Conservation (phyloP, 2,797 vertebrate species). For the Esox lucius region DNA sequence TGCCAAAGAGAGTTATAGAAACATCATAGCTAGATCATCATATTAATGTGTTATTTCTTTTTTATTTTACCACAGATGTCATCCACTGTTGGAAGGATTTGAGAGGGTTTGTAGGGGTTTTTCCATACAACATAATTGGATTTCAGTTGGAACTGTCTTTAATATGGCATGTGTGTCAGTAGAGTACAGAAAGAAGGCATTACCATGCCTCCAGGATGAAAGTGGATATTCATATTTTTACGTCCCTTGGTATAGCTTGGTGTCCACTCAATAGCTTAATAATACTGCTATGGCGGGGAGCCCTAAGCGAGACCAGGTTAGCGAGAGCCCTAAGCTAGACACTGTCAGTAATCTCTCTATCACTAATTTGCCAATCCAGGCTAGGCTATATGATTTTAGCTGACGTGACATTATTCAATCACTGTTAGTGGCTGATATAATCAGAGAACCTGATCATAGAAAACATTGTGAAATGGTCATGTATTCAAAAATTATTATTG, state of each 20-base stretch:
- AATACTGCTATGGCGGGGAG: background rate
- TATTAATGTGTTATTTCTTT: background rate
- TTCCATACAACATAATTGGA: slow-evolving; percentile 6
- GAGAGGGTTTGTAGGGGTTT: background rate
- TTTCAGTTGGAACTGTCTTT: slow-evolving; percentile 4
- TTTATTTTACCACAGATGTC: background rate
- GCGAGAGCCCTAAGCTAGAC: no score
- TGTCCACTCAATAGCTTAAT: slow-evolving; percentile 5
- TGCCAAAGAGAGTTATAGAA: background rate
- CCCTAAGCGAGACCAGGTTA: no score
- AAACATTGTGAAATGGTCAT: no score
- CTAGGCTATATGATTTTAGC: no score
- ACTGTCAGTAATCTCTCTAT: no score
- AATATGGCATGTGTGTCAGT: slow-evolving; percentile 5
- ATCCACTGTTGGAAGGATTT: background rate
- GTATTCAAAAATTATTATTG: no score
- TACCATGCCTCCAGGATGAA: background rate
- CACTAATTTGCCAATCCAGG: no score
- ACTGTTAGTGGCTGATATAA: no score
- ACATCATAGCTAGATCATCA: background rate
- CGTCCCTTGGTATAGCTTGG: background rate
- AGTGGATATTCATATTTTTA: background rate
- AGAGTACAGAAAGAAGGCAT: background rate
- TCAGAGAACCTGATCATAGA: no score
- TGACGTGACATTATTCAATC: no score